A percentile compares a stretch with the other conserved stretches of the same genome.
phyloP scores from a whole-genome alignment of 2,113 vertebrate species.

The Amblyornis subalaris region DNA sequence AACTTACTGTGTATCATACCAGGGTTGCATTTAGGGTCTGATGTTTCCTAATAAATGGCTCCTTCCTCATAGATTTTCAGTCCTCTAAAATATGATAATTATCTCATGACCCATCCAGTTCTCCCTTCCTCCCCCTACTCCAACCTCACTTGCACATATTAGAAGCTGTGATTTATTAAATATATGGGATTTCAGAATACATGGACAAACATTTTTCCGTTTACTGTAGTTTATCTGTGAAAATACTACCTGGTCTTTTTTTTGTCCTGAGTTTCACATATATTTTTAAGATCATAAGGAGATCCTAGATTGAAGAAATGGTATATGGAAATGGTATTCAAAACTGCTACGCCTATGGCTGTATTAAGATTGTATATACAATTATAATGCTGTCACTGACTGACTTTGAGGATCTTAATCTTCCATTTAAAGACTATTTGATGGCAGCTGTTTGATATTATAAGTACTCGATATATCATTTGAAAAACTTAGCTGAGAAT shows the following conservation, averaged over 20 bases:
- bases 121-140: not conserved
- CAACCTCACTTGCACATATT: not conserved
- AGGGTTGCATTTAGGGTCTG: not conserved
- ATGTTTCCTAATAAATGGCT: not conserved
- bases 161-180: not conserved
- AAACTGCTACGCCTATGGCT: not conserved
- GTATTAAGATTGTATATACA: not conserved
- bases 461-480: not conserved
- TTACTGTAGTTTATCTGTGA: not conserved
- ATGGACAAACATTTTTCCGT: not conserved
- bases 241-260: not conserved
- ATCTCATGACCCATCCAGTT: not conserved
- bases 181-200: not conserved
- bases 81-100: not conserved
- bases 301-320: not conserved
- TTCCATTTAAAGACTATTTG: not conserved
- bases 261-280: not conserved
- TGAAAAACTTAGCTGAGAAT: not conserved
- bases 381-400: not conserved
- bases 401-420: not conserved
- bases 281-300: not conserved
- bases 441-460: not conserved
- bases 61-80: not conserved
- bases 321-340: not conserved
- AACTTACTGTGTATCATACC: not conserved